A percentile compares a stretch with the other conserved stretches of the same genome.
Conservation (phyloP, 2,113 vertebrate species). For the Synodontis membranacea region DNA sequence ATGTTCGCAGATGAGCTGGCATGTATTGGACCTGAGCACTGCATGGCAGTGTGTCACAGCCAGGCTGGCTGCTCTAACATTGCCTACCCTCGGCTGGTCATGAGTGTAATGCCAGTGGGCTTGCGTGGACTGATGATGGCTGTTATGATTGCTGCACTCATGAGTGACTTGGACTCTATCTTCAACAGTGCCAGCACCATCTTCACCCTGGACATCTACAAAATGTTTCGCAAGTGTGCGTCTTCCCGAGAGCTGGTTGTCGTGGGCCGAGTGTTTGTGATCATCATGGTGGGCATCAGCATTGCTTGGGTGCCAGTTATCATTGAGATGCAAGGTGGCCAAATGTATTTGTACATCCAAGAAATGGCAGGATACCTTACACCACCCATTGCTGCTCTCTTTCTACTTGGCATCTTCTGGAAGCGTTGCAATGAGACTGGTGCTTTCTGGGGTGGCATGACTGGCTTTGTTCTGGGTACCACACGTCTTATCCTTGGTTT, state of each 20-base stretch:
- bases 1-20: constrained; percentile 88
- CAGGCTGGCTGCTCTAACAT: constrained; percentile 96
- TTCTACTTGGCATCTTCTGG: constrained; percentile 95
- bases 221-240: constrained; percentile 78
- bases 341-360: constrained; percentile 98
- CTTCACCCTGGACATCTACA: constrained; percentile 96
- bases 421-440: constrained; percentile 93
- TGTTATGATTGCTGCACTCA: constrained; percentile 96
- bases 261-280: constrained; percentile 90
- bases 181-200: constrained; percentile 99
- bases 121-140: constrained; percentile 98
- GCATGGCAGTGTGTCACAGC: constrained; percentile 92
- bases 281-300: constrained; percentile 92
- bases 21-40: constrained; percentile 97
- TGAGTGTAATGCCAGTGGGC: constrained; percentile 92
- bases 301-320: constrained; percentile 98
- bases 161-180: constrained; percentile 98
- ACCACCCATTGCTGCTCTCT: constrained; percentile 92
- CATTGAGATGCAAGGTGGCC: constrained; percentile 97
- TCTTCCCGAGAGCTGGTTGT: constrained; percentile 88
- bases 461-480: constrained; percentile 84
- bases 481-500: constrained; percentile 86
- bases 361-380: constrained; percentile 96
- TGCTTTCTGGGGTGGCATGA: constrained; percentile 93
- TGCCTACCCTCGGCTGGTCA: constrained; percentile 93